Percentiles rank a stretch among this genome's conserved stretches.
Conservation (phyloP, 2,113 vertebrate genomes). For the Holacanthus passer region DNA sequence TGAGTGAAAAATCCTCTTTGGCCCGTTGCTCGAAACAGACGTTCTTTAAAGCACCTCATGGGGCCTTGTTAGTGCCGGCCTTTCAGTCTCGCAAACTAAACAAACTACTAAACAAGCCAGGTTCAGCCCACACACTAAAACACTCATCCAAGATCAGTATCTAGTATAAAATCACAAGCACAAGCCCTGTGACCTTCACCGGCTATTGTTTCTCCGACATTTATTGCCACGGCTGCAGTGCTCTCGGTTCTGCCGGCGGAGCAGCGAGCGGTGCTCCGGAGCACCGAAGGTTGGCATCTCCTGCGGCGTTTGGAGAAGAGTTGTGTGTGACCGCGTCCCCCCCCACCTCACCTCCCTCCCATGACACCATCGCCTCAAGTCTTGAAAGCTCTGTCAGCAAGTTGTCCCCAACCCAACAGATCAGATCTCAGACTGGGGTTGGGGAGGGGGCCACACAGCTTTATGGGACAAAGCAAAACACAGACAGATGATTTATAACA, state of each 20-base stretch:
- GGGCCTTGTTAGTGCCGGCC: conserved; percentile 63
- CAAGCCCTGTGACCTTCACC: conserved; percentile 61
- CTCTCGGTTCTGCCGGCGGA: conserved; percentile 24
- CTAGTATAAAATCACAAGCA: conserved; percentile 38
- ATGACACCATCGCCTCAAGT: conserved; percentile 38
- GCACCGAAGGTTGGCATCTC: conserved; percentile 48
- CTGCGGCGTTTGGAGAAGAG: conserved; percentile 23
- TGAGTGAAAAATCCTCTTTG: conserved; percentile 39
- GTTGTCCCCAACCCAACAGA: conserved; percentile 46
- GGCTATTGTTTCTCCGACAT: conserved; percentile 47
- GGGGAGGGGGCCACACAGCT: background rate
- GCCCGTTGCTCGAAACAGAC: conserved; percentile 44
- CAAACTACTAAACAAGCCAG: conserved; percentile 30
- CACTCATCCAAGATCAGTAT: conserved; percentile 40
- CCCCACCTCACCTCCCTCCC: too few relatives aligned
- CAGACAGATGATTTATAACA: conserved; percentile 1
- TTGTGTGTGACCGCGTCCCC: conserved; percentile 16
- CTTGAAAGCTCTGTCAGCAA: conserved; percentile 44
- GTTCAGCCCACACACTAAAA: conserved; percentile 47
- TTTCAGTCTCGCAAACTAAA: conserved; percentile 46
- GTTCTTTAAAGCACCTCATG: conserved; percentile 56
- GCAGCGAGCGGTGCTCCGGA: conserved; percentile 32
- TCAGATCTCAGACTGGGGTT: conserved; percentile 29
- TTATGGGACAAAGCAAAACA: conserved; percentile 35
- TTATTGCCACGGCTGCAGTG: conserved; percentile 10